phyloP scores from a whole-genome alignment of 2,888 invertebrate genomes.

The Panorpa germanica region DNA sequence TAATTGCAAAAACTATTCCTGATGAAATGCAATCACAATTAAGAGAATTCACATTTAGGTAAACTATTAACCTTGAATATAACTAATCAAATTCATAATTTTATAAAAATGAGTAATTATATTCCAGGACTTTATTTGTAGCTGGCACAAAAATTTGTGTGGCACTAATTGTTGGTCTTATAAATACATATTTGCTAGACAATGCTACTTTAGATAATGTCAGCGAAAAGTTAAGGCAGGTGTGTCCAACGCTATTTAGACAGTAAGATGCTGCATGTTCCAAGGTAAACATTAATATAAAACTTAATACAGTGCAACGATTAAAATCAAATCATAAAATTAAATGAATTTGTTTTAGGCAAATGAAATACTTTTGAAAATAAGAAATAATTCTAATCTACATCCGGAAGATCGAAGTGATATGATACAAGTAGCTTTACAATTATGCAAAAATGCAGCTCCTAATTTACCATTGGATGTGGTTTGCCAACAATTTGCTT shows the following conservation, averaged over 20 bases:
- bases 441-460: slow-evolving; percentile 76
- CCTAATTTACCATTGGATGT: slow-evolving; percentile 68
- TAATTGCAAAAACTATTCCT: slow-evolving; percentile 48
- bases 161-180: slow-evolving; percentile 62
- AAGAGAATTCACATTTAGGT: slow-evolving; percentile 40
- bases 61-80: slow-evolving; percentile 8
- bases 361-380: slow-evolving; percentile 72
- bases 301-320: not conserved
- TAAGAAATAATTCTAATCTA: slow-evolving; percentile 55
- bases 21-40: slow-evolving; percentile 43
- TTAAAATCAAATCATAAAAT: slow-evolving; percentile 12
- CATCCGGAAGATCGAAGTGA: slow-evolving; percentile 58
- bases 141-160: slow-evolving; percentile 38
- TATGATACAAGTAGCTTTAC: slow-evolving; percentile 55
- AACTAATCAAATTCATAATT: not conserved
- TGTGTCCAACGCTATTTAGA: slow-evolving; percentile 86
- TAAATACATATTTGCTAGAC: slow-evolving; percentile 84
- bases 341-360: no score
- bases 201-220: slow-evolving; percentile 89
- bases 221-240: slow-evolving; percentile 65
- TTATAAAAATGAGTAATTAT: slow-evolving; percentile 1
- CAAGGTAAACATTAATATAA: slow-evolving; percentile 46
- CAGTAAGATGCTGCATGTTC: slow-evolving; percentile 92
- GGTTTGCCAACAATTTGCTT: slow-evolving; percentile 69
- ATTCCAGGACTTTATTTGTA: slow-evolving; percentile 25